Conservation (phyloP, 2,888 invertebrate genomes). For the Cosmia pyralina region DNA sequence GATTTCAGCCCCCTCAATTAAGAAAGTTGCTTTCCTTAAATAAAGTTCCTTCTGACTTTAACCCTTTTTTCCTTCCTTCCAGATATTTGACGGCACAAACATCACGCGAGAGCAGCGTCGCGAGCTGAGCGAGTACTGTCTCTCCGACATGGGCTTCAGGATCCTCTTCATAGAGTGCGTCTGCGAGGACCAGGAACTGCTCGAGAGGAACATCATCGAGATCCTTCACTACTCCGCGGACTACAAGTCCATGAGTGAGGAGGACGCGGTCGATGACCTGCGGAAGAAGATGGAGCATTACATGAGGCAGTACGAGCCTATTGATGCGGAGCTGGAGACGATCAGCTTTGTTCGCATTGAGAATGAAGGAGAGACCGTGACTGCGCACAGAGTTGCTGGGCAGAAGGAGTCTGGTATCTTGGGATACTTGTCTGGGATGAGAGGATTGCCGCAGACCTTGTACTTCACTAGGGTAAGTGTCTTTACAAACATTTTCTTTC, state of each 20-base stretch:
- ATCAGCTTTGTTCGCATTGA: slow-evolving; percentile 88
- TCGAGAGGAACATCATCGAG: slow-evolving; percentile 90
- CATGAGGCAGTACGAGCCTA: slow-evolving; percentile 94
- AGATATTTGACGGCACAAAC: slow-evolving; percentile 98
- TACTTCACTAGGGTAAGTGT: slow-evolving; percentile 96
- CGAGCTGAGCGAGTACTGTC: slow-evolving; percentile 93
- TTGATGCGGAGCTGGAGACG: slow-evolving; percentile 91
- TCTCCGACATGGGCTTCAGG: slow-evolving; percentile 93
- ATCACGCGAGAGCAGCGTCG: slow-evolving; percentile 95
- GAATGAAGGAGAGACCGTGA: slow-evolving; percentile 92
- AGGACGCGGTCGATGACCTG: slow-evolving; percentile 94
- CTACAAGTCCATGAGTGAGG: slow-evolving; percentile 94
- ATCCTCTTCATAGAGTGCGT: slow-evolving; percentile 98
- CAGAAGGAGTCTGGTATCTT: slow-evolving; percentile 96
- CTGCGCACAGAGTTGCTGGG: slow-evolving; percentile 93
- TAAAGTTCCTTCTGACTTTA: neutral
- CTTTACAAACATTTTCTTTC: neutral
- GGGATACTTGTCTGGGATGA: slow-evolving; percentile 96
- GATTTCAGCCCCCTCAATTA: too few species aligned
- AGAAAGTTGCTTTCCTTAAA: neutral
- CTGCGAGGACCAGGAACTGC: slow-evolving; percentile 93
- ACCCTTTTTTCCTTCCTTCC: slow-evolving; percentile 66
- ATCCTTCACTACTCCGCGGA: slow-evolving; percentile 96
- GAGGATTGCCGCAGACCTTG: slow-evolving; percentile 95
- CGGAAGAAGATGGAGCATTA: slow-evolving; percentile 96